Evolutionary conservation across 2,113 vertebrate species (phyloP).

Genomic region (Zosterops pallidus): DNA sequence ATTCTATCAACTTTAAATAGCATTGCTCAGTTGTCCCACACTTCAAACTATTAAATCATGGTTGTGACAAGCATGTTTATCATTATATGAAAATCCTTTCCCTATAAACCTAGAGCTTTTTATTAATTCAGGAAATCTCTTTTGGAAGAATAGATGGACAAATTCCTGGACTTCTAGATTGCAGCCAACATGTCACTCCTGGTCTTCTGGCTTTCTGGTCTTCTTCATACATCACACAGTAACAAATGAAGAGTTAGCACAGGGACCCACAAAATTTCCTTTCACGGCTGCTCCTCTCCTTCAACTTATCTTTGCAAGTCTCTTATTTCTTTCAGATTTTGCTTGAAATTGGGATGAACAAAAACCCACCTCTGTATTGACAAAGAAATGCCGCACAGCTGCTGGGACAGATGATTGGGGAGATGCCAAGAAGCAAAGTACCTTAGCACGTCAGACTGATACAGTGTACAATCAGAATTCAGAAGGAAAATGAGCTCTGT

Average conservation of each 20-base stretch:
- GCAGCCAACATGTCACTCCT: not conserved
- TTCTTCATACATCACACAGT: not conserved
- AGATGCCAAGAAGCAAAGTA: not conserved
- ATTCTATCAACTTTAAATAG: not conserved
- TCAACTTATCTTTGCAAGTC: not conserved
- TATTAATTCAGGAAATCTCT: not conserved
- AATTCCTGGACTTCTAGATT: not conserved
- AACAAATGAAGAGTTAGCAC: not conserved
- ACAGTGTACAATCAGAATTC: not conserved
- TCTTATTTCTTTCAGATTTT: not conserved
- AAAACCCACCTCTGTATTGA: not conserved
- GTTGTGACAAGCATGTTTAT: not conserved
- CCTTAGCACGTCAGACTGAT: not conserved
- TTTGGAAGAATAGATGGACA: not conserved
- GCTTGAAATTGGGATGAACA: not conserved
- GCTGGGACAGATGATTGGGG: not conserved
- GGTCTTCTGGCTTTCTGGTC: not conserved
- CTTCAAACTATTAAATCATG: not conserved
- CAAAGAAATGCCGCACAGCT: not conserved
- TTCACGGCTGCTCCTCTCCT: not conserved
- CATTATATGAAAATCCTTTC: not conserved
- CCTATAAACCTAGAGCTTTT: not conserved
- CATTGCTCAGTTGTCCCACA: not conserved
- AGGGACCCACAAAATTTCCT: not conserved
- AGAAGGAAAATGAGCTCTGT: not conserved